These are phyloP conservation scores for Plebejus anna DNA, from an alignment of 2,888 invertebrate genomes.

Conservation along the genomic window DNA sequence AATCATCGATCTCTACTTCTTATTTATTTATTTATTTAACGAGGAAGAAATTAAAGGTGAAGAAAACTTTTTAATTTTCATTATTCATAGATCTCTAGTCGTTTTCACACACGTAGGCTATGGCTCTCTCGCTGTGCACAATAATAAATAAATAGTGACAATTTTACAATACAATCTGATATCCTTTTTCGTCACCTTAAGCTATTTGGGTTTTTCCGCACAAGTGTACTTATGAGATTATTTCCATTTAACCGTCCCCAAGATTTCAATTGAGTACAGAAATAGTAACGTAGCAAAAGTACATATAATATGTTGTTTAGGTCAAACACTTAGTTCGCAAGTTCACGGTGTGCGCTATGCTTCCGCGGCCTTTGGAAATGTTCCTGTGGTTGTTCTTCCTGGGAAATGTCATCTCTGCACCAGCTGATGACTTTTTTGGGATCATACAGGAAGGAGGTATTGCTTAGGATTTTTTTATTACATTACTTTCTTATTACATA, in stretches of 20 bases:
- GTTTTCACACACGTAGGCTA: too few relatives aligned
- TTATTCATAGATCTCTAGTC: too few relatives aligned
- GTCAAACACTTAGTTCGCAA: conserved; percentile 46
- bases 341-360: conserved; percentile 31
- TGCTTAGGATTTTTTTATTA: conserved; percentile 32
- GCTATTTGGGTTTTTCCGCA: conserved; percentile 36
- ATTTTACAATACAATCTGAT: neutral
- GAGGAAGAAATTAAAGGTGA: too few relatives aligned
- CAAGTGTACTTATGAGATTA: conserved; percentile 59
- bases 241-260: conserved; percentile 58
- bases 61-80: too few relatives aligned
- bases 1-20: too few relatives aligned
- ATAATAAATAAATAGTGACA: neutral
- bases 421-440: conserved; percentile 54
- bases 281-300: conserved; percentile 55
- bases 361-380: conserved; percentile 43
- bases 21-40: too few relatives aligned
- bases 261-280: conserved; percentile 68
- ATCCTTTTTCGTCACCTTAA: neutral
- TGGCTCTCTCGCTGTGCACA: too few relatives aligned
- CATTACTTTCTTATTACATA: too few relatives aligned
- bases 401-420: conserved; percentile 45
- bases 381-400: conserved; percentile 50
- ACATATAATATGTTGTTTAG: conserved; percentile 57
- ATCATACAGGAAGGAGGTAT: conserved; percentile 56